phyloP scores from a whole-genome alignment of 2,888 invertebrate genomes.

The Stenodema calcarata region DNA sequence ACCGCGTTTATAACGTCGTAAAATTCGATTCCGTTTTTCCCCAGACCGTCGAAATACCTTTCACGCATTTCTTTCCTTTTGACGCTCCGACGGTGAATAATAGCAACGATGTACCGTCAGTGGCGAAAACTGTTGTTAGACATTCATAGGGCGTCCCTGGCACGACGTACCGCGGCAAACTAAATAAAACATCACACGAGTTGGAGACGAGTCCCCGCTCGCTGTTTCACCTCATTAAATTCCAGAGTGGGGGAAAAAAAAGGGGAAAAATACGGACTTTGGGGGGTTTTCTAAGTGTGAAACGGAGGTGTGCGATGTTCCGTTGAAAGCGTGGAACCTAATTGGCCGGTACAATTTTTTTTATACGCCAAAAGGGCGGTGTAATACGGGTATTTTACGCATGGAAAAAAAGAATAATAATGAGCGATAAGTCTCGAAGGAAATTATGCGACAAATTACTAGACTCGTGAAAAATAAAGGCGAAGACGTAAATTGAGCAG shows the following conservation, averaged over 20 bases:
- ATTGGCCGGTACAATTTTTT: neutral
- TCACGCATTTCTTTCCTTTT: too few relatives aligned
- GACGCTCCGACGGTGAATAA: too few relatives aligned
- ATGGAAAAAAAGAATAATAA: too few relatives aligned
- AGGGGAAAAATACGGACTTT: neutral
- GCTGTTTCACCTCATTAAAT: neutral
- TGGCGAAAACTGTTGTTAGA: neutral
- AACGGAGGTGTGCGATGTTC: neutral
- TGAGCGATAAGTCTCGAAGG: neutral
- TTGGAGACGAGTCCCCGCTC: neutral
- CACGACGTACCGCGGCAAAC: neutral
- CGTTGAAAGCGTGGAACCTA: neutral
- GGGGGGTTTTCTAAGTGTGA: neutral
- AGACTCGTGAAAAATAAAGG: neutral
- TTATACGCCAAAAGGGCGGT: too few relatives aligned
- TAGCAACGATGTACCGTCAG: neutral
- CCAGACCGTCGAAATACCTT: too few relatives aligned
- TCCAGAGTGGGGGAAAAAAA: neutral
- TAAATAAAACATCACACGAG: neutral
- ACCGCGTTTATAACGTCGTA: too few relatives aligned
- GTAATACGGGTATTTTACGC: too few relatives aligned
- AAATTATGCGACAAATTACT: neutral
- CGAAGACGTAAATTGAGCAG: neutral
- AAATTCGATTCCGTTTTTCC: too few relatives aligned
- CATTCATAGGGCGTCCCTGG: neutral